These are phyloP conservation scores for Pygoscelis antarcticus DNA, from an alignment of 2,113 vertebrate genomes.

Conservation along the genomic window DNA sequence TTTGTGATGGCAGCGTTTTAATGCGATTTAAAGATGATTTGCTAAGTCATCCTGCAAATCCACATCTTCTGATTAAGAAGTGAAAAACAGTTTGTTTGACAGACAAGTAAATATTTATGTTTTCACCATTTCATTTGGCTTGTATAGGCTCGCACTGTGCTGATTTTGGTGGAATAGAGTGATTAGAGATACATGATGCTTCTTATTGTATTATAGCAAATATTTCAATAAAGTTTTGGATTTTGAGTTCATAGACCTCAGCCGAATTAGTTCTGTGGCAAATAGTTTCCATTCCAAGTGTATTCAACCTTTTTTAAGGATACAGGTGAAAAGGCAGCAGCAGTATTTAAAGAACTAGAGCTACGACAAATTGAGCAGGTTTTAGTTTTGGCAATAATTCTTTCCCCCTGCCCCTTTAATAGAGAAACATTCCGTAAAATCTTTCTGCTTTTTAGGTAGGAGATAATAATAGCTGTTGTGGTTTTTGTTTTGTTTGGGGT, in stretches of 20 bases:
- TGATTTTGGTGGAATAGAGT: not conserved
- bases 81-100: not conserved
- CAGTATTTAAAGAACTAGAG: not conserved
- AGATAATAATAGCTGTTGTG: not conserved
- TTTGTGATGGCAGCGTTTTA: not conserved
- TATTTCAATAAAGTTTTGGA: not conserved
- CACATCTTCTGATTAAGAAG: not conserved
- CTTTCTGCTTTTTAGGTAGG: not conserved
- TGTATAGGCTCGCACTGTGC: not conserved
- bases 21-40: not conserved
- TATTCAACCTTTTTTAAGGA: not conserved
- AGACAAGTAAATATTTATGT: not conserved
- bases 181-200: not conserved
- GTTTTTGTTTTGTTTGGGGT: too few species aligned
- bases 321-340: not conserved
- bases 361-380: not conserved
- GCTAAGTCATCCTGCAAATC: not conserved
- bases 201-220: not conserved
- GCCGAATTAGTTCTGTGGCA: not conserved
- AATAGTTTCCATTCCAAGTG: not conserved
- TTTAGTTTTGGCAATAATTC: not conserved
- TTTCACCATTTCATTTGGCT: not conserved
- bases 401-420: not conserved
- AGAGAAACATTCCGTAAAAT: not conserved
- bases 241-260: not conserved